Evolutionary conservation across 1,140 invertebrate genomes (phyloP), one percentile per base, ranked within the genome.

Genomic region (Euschistus heros): DNA sequence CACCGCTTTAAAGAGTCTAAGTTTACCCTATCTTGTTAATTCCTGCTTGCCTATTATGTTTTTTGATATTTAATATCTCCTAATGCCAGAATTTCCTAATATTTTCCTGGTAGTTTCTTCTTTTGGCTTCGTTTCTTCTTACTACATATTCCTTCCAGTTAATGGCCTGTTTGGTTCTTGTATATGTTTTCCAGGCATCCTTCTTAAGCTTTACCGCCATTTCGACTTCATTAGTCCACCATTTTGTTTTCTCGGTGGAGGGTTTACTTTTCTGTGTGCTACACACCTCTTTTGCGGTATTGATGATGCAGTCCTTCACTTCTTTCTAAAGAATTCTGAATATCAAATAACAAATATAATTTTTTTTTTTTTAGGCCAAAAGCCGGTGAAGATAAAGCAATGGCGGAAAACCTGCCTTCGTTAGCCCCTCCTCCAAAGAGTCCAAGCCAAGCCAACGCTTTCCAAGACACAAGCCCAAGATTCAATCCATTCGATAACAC

Each of bases 401-500:
- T 54, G 7, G 24, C 57, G 2, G 65, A 62, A n/a, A 30, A 47
- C 33, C 62, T 59, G 14, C 60, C 46, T 13, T 57, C 61, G 1
- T 42, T 70, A 10, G 67, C 67, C 0, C 68, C 69, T 10, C 70
- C 68, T 5, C 68, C 70, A 2, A 66, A 64, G 17, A 66, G 66
- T 33, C 67, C 68, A 13, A 61, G 24, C 8, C 44, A 64, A 26
- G n/a, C 63, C 7, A 69, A 70, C n/a, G 68, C 71, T 14, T 74
- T 74, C 68, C 74, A 74, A 68, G 79, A 83, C 70, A 68, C 76
- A n/a, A 78, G 84, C 0, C 80, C 82, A 2, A 78, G 85, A 33
- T 80, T 80, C 69, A 89, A 89, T 76, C 92, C 92, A 0, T 94
- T 94, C 73, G 88, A 92, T 74, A 86, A 86, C 69, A 81, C 83